A percentile compares a stretch with the other conserved stretches of the same genome.
Conservation (phyloP, 2,888 invertebrate genomes). For the Mechanitis mazaeus region DNA sequence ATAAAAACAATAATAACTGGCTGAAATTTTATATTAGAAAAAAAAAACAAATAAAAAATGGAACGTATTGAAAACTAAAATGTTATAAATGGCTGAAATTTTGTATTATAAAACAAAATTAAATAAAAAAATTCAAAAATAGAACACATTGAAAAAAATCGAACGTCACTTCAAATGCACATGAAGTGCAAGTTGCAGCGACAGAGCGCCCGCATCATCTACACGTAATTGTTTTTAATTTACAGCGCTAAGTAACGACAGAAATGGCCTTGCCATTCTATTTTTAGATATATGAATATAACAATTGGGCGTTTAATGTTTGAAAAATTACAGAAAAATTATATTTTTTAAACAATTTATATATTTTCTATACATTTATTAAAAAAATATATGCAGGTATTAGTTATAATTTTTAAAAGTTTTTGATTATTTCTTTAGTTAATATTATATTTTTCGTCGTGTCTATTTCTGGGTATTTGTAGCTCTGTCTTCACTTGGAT, state of each 20-base stretch:
- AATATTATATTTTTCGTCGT: background rate
- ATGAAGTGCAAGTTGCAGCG: constrained; percentile 32
- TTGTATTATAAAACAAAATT: background rate
- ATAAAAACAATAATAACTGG: too few relatives aligned
- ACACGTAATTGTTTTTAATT: constrained; percentile 60
- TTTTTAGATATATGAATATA: background rate
- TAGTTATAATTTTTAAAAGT: too few relatives aligned
- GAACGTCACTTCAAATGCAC: constrained; percentile 2
- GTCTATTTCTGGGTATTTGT: constrained; percentile 30
- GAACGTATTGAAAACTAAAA: too few relatives aligned
- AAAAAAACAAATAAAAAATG: too few relatives aligned
- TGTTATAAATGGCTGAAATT: background rate
- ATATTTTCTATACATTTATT: too few relatives aligned
- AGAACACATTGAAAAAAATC: constrained; percentile 4
- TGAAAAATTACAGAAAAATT: too few relatives aligned
- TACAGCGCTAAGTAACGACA: constrained; percentile 28
- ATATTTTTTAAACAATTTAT: too few relatives aligned
- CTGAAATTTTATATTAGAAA: too few relatives aligned
- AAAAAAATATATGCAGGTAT: too few relatives aligned
- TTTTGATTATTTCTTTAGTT: too few relatives aligned
- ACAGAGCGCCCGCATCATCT: constrained; percentile 72
- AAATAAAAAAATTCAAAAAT: background rate
- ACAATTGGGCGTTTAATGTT: background rate
- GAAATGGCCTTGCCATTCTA: constrained; percentile 8
- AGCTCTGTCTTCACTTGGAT: constrained; percentile 50